These are phyloP conservation scores for Sphaerodactylus townsendi DNA, from an alignment of 2,113 vertebrate genomes.

Conservation along the genomic window DNA sequence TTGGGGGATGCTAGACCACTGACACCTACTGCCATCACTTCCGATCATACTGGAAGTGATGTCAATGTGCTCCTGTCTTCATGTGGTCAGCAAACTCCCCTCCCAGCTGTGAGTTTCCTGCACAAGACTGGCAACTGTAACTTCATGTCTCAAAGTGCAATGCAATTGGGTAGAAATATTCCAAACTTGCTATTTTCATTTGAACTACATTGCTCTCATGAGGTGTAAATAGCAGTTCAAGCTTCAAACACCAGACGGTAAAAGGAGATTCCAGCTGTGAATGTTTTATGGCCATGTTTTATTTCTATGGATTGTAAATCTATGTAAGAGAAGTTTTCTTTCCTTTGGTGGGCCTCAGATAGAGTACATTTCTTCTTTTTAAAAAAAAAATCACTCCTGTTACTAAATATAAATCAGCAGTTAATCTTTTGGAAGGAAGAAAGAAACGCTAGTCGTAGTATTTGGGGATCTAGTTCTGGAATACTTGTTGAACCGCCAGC, in stretches of 20 bases:
- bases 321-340: conserved; percentile 63
- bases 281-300: conserved; percentile 50
- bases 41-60: too few species aligned
- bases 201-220: not conserved
- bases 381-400: conserved; percentile 62
- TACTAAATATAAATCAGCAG: conserved; percentile 73
- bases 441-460: conserved; percentile 69
- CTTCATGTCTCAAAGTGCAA: rapidly evolving
- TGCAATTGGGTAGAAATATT: not conserved
- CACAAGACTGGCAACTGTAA: too few species aligned
- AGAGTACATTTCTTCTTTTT: conserved; percentile 45
- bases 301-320: conserved; percentile 66
- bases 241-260: conserved; percentile 13
- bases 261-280: conserved; percentile 56
- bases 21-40: too few species aligned
- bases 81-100: too few species aligned
- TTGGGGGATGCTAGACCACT: too few species aligned
- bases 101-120: too few species aligned
- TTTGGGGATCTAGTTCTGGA: conserved; percentile 71
- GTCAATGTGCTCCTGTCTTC: too few species aligned
- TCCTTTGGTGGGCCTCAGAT: conserved; percentile 65
- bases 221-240: conserved; percentile 48
- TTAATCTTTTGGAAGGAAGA: conserved; percentile 66
- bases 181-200: not conserved
- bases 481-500: conserved; percentile 69